These are phyloP conservation scores for Orius insidiosus DNA, from an alignment of 1,140 invertebrate species.

Conservation along the genomic window DNA sequence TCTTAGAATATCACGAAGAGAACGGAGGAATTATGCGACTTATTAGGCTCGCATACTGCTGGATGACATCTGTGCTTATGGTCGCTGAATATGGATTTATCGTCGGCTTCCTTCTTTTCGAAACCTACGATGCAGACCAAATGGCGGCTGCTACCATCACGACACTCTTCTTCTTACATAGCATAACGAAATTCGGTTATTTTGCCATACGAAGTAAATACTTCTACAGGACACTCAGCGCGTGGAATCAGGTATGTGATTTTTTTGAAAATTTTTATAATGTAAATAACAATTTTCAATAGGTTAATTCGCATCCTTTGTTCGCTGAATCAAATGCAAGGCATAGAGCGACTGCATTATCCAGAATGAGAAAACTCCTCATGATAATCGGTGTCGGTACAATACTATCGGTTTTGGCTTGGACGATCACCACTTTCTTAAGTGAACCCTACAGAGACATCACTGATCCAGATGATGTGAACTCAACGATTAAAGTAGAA, in stretches of 20 bases:
- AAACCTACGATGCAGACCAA: conserved; percentile 61
- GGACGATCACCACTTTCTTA: conserved; percentile 59
- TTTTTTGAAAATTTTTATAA: not conserved
- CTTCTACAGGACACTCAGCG: conserved; percentile 38
- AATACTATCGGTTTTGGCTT: conserved; percentile 30
- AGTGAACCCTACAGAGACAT: conserved; percentile 50
- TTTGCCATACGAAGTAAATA: conserved; percentile 51
- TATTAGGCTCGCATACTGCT: conserved; percentile 37
- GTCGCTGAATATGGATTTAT: conserved; percentile 29
- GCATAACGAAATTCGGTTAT: conserved; percentile 52
- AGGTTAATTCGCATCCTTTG: conserved; percentile 57
- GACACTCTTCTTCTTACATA: conserved; percentile 58
- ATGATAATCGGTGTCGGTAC: conserved; percentile 45
- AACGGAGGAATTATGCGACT: conserved; percentile 25
- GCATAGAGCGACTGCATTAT: conserved; percentile 51
- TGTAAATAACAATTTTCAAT: not conserved
- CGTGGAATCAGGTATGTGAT: conserved; percentile 30
- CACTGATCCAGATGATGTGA: conserved; percentile 45
- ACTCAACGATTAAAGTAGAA: conserved; percentile 44
- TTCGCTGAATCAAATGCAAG: conserved; percentile 64
- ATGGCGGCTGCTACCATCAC: conserved; percentile 66
- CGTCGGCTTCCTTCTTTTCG: conserved; percentile 44
- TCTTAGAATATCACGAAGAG: conserved; percentile 53
- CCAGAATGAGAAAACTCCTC: conserved; percentile 55
- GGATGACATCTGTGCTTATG: conserved; percentile 20